These are phyloP conservation scores for Ostrea denselamellosa DNA, from an alignment of 1,140 invertebrate genomes.

Conservation along the genomic window DNA sequence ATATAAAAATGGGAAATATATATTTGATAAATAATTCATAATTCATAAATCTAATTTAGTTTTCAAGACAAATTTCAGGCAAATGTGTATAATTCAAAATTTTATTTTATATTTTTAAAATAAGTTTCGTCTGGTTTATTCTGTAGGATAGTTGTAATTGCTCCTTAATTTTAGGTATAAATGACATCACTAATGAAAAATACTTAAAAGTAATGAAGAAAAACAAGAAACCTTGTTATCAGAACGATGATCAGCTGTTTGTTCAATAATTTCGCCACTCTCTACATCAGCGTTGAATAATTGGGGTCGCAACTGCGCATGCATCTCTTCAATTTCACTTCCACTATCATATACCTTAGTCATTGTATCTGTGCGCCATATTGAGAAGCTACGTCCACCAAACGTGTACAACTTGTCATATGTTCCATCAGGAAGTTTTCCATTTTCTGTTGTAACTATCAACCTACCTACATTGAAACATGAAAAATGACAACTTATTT, in stretches of 20 bases:
- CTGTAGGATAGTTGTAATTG: no score
- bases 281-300: slow-evolving; percentile 46
- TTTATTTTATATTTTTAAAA: no score
- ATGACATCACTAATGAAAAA: no score
- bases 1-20: background rate
- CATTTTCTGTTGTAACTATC: slow-evolving; percentile 42
- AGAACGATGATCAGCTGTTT: slow-evolving; percentile 40
- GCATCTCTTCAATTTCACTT: slow-evolving; percentile 35
- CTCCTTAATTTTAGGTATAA: no score
- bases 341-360: slow-evolving; percentile 51
- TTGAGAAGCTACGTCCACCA: slow-evolving; percentile 53
- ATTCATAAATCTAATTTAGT: no score
- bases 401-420: slow-evolving; percentile 48
- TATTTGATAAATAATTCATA: background rate
- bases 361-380: slow-evolving; percentile 42
- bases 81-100: no score
- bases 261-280: background rate
- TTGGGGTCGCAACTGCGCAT: background rate
- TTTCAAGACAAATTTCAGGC: no score
- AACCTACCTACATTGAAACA: slow-evolving; percentile 42
- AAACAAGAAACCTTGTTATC: slow-evolving; percentile 47
- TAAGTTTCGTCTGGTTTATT: no score
- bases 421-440: slow-evolving; percentile 13
- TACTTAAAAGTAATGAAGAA: no score
- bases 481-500: no score